These are phyloP conservation scores for Dysmachus trigonus DNA, from an alignment of 2,888 invertebrate genomes.

Conservation along the genomic window DNA sequence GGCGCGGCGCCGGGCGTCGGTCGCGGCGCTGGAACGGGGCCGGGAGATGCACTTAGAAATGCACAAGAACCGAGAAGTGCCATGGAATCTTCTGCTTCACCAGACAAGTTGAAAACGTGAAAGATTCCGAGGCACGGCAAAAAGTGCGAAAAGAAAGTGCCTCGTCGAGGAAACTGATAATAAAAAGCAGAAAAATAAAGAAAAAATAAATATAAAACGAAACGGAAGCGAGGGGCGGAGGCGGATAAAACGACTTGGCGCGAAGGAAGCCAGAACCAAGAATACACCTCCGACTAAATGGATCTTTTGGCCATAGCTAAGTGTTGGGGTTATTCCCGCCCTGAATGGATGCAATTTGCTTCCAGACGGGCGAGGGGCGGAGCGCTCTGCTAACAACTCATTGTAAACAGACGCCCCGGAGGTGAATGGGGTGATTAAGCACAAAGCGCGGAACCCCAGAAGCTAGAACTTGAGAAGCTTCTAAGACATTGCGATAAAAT, in stretches of 20 bases:
- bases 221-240: not conserved
- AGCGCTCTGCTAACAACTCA: conserved; percentile 14
- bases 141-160: conserved; percentile 4
- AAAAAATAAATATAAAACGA: too few species aligned
- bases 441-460: not conserved
- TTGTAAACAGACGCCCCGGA: conserved; percentile 15
- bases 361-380: not conserved
- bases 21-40: too few species aligned
- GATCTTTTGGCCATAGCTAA: not conserved
- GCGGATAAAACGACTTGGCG: not conserved
- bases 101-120: not conserved
- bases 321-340: conserved; percentile 19
- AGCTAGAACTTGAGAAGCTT: not conserved
- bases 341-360: conserved; percentile 29
- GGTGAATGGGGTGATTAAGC: conserved; percentile 7
- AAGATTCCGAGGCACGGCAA: conserved; percentile 5
- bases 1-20: too few species aligned
- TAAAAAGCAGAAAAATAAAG: conserved; percentile 18
- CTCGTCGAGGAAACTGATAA: conserved; percentile 9
- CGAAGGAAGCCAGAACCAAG: not conserved
- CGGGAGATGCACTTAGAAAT: conserved; percentile 28
- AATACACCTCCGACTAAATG: conserved; percentile 9
- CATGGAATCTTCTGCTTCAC: not conserved
- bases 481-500: not conserved
- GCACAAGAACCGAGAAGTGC: not conserved